These are phyloP conservation scores for Dendrocincla fuliginosa DNA, from an alignment of 2,797 vertebrate genomes.

Conservation along the genomic window DNA sequence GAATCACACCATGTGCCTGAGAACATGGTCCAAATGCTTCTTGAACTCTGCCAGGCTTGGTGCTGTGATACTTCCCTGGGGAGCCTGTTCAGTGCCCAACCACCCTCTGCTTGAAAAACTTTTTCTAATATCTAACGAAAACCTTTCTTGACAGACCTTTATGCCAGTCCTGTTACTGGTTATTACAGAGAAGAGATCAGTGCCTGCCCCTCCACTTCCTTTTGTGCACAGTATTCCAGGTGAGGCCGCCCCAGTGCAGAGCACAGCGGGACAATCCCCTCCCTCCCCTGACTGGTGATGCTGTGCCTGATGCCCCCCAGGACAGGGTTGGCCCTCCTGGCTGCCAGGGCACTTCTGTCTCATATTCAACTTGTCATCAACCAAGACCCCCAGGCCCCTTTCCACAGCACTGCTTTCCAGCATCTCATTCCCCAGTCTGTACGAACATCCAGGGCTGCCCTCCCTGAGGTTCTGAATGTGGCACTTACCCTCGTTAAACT, in stretches of 20 bases:
- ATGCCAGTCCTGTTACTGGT: not conserved
- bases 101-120: accelerated
- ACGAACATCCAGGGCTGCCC: accelerated
- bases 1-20: not conserved
- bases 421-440: not conserved
- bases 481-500: not conserved
- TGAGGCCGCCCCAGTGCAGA: accelerated
- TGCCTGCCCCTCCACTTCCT: not conserved
- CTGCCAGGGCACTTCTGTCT: not conserved
- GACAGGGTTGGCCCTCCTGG: not conserved
- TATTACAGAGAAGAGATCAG: not conserved
- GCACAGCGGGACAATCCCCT: not conserved
- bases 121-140: not conserved
- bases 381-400: not conserved
- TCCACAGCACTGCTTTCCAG: not conserved
- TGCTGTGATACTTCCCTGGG: not conserved
- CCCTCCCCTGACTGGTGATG: accelerated
- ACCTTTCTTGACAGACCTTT: accelerated
- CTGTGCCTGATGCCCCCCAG: not conserved
- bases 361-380: accelerated
- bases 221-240: accelerated
- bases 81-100: accelerated
- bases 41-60: not conserved
- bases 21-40: not conserved
- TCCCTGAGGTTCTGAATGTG: not conserved